A percentile compares a stretch with the other conserved stretches of the same genome.
phyloP scores from a whole-genome alignment of 1,140 invertebrate species.

The Palaemon carinicauda region DNA sequence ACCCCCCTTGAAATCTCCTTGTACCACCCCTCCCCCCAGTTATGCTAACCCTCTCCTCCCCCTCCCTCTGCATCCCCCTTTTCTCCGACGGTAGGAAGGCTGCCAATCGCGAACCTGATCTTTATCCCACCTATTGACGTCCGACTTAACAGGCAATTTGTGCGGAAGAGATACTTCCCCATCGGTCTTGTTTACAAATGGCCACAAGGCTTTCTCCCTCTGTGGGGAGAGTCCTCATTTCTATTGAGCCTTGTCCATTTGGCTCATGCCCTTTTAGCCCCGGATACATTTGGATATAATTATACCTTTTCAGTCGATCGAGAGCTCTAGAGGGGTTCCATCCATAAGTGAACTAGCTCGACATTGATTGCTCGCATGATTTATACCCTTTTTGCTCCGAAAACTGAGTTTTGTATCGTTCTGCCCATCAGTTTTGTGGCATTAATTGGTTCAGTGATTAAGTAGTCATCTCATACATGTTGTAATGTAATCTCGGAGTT shows the following conservation, averaged over 20 bases:
- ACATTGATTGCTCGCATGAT: not conserved
- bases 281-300: conserved; percentile 11
- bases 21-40: not conserved
- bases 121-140: conserved; percentile 52
- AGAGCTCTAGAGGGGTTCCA: not conserved
- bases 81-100: no score
- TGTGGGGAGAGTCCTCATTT: not conserved
- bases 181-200: conserved; percentile 50
- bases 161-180: conserved; percentile 45
- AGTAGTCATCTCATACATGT: conserved; percentile 31
- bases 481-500: conserved; percentile 32
- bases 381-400: not conserved
- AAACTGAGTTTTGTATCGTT: not conserved
- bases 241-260: not conserved
- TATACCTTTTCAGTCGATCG: conserved; percentile 7
- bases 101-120: conserved; percentile 48
- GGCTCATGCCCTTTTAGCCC: not conserved
- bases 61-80: not conserved
- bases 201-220: conserved; percentile 26
- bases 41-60: not conserved
- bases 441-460: conserved; percentile 43
- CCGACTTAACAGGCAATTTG: conserved; percentile 52
- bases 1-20: not conserved
- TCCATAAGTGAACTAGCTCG: not conserved
- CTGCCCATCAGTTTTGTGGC: not conserved